These are phyloP conservation scores for Mesorhabditis spiculigera DNA, from an alignment of 2,888 invertebrate species.

Conservation along the genomic window DNA sequence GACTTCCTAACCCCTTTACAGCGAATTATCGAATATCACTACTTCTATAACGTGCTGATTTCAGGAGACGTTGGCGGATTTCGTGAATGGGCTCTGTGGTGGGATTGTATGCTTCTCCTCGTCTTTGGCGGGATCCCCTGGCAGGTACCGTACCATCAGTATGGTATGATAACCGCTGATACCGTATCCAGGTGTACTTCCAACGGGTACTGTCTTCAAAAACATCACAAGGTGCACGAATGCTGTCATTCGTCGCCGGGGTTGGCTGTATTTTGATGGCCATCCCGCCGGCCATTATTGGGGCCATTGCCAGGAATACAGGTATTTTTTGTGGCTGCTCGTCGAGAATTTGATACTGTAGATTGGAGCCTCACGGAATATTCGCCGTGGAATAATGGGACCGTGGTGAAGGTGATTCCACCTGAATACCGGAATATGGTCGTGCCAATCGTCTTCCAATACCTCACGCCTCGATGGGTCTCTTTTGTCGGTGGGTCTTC, in stretches of 20 bases:
- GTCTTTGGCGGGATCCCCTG: conserved; percentile 95
- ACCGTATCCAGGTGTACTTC: conserved; percentile 76
- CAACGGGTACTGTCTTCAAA: conserved; percentile 94
- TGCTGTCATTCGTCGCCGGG: conserved; percentile 91
- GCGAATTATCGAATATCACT: neutral
- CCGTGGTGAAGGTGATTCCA: conserved; percentile 47
- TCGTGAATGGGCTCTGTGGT: conserved; percentile 75
- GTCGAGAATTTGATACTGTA: conserved; percentile 59
- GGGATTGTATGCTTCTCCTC: conserved; percentile 82
- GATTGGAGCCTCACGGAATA: conserved; percentile 91
- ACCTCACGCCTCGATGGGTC: conserved; percentile 89
- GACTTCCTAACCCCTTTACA: no score
- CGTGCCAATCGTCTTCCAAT: conserved; percentile 86
- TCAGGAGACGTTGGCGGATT: conserved; percentile 61
- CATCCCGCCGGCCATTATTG: conserved; percentile 90
- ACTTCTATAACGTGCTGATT: conserved; percentile 15
- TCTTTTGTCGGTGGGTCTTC: conserved; percentile 78
- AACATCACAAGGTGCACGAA: conserved; percentile 85
- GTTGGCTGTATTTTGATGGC: conserved; percentile 93
- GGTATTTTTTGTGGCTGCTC: conserved; percentile 20
- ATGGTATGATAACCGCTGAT: neutral
- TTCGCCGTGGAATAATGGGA: conserved; percentile 58
- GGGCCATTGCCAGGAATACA: conserved; percentile 91
- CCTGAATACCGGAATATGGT: conserved; percentile 80
- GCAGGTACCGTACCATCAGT: conserved; percentile 71